phyloP scores from a whole-genome alignment of 2,888 invertebrate species.

The Drosophila affinis region DNA sequence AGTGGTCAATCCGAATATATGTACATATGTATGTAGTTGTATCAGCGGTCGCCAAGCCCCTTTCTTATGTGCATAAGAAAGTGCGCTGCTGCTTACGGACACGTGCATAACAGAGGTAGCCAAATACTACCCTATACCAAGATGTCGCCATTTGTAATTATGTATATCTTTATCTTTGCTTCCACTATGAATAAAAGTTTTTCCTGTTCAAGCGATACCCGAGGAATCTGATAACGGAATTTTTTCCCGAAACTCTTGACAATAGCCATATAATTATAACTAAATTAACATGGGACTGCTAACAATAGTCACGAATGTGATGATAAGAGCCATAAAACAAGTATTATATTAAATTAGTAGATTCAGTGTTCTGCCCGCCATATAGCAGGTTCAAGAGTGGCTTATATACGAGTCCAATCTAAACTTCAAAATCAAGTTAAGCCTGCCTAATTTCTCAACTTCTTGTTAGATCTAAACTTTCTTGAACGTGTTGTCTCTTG shows the following conservation, averaged over 20 bases:
- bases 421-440: not conserved
- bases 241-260: not conserved
- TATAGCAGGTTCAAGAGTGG: not conserved
- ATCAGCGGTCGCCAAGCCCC: no score
- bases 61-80: no score
- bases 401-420: not conserved
- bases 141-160: not conserved
- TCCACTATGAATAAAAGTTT: no score
- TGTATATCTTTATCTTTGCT: not conserved
- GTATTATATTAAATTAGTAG: not conserved
- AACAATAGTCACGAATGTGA: not conserved
- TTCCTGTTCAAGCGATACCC: not conserved
- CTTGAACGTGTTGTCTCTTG: not conserved
- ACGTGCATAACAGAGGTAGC: no score
- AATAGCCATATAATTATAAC: not conserved
- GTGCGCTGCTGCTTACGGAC: no score
- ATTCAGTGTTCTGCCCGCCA: not conserved
- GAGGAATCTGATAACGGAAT: not conserved
- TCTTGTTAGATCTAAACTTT: not conserved
- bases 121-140: no score
- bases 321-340: not conserved
- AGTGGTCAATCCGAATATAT: not conserved
- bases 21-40: no score
- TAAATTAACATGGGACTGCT: not conserved
- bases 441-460: not conserved